These are phyloP conservation scores for Crotalus viridis DNA, from an alignment of 2,113 vertebrate species.

Conservation along the genomic window DNA sequence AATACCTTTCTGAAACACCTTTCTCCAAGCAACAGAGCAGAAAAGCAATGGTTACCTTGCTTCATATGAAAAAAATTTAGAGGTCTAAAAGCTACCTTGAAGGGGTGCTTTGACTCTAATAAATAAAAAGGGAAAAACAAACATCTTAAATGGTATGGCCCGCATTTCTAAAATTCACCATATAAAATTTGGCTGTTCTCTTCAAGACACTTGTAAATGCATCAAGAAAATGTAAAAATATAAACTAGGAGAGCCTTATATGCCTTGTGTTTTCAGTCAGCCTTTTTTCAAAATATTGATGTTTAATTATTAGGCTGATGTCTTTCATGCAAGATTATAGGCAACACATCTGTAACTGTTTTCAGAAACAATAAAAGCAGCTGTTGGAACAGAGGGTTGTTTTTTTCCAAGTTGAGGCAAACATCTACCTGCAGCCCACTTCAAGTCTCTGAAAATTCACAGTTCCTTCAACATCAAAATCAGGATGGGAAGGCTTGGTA, in stretches of 20 bases:
- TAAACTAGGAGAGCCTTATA: conserved; percentile 37
- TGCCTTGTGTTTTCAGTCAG: conserved; percentile 47
- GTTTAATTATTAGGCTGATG: conserved; percentile 52
- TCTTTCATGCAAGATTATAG: conserved; percentile 53
- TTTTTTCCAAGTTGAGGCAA: conserved; percentile 55
- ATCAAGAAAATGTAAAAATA: conserved; percentile 56
- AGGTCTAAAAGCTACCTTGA: background rate
- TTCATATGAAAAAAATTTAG: background rate
- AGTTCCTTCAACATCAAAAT: background rate
- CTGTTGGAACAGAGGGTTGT: conserved; percentile 46
- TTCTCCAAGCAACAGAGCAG: background rate
- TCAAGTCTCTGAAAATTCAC: background rate
- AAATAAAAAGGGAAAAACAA: conserved; percentile 62
- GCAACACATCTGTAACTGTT: conserved; percentile 48
- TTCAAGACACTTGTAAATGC: conserved; percentile 61
- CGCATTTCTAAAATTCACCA: conserved; percentile 57
- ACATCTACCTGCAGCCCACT: background rate
- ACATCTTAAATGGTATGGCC: conserved; percentile 44
- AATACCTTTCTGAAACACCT: background rate
- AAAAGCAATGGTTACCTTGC: background rate
- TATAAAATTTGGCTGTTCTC: conserved; percentile 62
- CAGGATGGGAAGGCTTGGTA: background rate
- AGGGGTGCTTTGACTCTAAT: conserved; percentile 48
- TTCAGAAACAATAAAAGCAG: conserved; percentile 54
- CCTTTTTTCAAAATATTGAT: conserved; percentile 35